phyloP scores from a whole-genome alignment of 2,888 invertebrate species.

The Caenorhabditis drosophilae region DNA sequence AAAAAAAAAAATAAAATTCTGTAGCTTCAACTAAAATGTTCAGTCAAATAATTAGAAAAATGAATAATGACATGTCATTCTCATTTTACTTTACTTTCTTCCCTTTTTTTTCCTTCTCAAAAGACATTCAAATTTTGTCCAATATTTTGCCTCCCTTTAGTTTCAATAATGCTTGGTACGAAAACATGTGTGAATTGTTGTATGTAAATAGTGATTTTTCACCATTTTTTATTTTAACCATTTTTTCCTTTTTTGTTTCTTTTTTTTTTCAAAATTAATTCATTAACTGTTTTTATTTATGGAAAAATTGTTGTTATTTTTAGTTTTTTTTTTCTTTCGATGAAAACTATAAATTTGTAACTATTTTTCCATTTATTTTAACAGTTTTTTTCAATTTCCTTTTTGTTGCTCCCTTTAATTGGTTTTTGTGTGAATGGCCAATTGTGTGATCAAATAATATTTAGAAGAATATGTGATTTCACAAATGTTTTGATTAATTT shows the following conservation, averaged over 20 bases:
- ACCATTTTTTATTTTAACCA: background rate
- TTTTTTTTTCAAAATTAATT: no score
- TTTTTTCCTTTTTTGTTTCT: background rate
- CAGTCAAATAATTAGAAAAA: constrained; percentile 20
- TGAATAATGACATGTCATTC: constrained; percentile 27
- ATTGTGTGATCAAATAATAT: constrained; percentile 9
- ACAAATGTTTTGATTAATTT: no score
- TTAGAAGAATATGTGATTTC: background rate
- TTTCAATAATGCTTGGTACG: background rate
- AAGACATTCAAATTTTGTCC: constrained; percentile 1
- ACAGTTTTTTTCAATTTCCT: no score
- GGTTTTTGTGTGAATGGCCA: background rate
- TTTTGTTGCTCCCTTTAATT: no score
- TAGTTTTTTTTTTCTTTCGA: no score
- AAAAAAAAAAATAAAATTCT: no score
- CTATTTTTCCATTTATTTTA: no score
- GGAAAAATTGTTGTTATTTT: no score
- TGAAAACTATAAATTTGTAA: no score
- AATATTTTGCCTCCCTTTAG: background rate
- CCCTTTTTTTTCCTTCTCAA: constrained; percentile 8
- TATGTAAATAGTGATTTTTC: background rate
- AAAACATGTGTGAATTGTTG: constrained; percentile 3
- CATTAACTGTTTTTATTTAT: no score
- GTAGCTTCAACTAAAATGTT: no score
- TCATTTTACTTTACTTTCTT: constrained; percentile 5